Conservation (phyloP, 2,888 invertebrate genomes). For the Noctua janthe region DNA sequence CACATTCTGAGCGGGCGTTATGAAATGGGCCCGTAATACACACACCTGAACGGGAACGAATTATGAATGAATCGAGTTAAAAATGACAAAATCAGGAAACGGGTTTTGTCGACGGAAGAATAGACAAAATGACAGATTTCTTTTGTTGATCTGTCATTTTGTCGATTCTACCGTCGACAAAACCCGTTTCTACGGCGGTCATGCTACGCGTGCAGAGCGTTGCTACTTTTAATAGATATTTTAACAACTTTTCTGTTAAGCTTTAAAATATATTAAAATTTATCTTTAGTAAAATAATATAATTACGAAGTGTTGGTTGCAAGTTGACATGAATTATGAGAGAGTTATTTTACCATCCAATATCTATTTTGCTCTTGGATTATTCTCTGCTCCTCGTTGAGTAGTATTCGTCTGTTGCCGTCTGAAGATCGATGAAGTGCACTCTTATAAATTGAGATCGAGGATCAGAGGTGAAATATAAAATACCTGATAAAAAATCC, state of each 20-base stretch:
- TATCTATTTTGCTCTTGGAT: neutral
- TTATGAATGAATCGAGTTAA: conserved; percentile 15
- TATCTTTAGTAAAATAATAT: conserved; percentile 11
- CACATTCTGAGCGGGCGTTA: conserved; percentile 29
- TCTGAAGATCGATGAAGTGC: neutral
- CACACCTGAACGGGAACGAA: conserved; percentile 19
- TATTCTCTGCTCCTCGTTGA: neutral
- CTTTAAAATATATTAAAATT: neutral
- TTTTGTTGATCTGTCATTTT: no score
- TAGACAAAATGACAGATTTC: no score
- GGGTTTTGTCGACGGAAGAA: no score
- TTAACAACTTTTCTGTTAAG: neutral
- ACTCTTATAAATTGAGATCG: neutral
- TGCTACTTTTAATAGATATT: neutral
- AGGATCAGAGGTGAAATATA: neutral
- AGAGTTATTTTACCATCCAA: neutral
- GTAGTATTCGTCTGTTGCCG: neutral
- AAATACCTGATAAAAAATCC: neutral
- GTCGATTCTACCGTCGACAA: no score
- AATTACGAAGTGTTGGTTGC: conserved; percentile 9
- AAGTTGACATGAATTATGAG: neutral
- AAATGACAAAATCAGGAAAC: neutral
- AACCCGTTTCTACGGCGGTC: no score
- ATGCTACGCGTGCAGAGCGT: neutral
- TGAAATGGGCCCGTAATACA: conserved; percentile 32